phyloP scores from a whole-genome alignment of 2,113 vertebrate genomes.

The Cyphomyrus plagiostoma region DNA sequence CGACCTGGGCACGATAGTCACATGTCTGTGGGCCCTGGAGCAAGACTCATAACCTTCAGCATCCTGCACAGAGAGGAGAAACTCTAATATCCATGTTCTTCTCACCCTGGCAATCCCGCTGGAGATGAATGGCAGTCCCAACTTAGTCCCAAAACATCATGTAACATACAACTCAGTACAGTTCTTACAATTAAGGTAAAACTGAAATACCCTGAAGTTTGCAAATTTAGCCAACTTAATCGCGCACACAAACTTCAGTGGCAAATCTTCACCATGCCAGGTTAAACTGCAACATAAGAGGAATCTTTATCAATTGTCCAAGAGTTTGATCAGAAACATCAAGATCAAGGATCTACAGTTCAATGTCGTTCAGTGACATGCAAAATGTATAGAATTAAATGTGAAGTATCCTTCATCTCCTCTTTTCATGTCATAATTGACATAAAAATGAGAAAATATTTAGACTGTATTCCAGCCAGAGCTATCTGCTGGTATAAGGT shows the following conservation, averaged over 20 bases:
- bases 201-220: neutral
- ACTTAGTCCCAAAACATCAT: too few relatives aligned
- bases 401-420: neutral
- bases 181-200: neutral
- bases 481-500: neutral
- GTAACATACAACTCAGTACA: too few relatives aligned
- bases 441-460: neutral
- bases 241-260: neutral
- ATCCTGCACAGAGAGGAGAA: neutral
- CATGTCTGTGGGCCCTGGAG: neutral
- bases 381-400: neutral
- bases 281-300: neutral
- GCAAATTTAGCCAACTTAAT: neutral
- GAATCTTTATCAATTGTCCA: neutral
- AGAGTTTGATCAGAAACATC: neutral
- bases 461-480: neutral
- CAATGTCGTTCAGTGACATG: too few relatives aligned
- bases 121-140: too few relatives aligned
- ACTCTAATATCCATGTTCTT: neutral
- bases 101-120: neutral
- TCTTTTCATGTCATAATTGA: neutral
- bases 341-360: too few relatives aligned
- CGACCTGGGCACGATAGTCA: neutral
- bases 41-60: neutral
- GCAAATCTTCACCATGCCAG: neutral